Base-by-base conservation (phyloP, 1,140 invertebrate genomes). In the Pseudomyrmex concolor region DNA sequence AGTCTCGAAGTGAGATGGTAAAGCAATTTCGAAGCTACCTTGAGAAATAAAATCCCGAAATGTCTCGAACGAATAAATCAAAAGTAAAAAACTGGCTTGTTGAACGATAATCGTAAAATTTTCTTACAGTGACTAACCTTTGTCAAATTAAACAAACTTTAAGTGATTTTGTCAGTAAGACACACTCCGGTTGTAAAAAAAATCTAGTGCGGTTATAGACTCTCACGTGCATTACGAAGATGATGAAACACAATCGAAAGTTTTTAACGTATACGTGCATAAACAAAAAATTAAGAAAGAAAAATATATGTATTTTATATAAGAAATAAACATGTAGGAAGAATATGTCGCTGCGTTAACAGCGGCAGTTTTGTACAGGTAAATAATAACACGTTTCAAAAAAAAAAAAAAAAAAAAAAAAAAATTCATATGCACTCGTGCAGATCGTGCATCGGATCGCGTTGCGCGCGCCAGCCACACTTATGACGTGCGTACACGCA, bases 401-500 rank as follows among this genome's bases (percentile, higher is more conserved):
- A 34, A 83, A 63, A 66, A 34, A 83, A 63, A 66, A 82, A n/a
- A n/a, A n/a, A 34, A 34, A 34, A 34, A 83, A 63, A 66, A 34
- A 83, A 63, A 66, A 82, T 81, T 76, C 84, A n/a, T 55, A 71
- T 59, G 72, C 81, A 85, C 51, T 19, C 81, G 73, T 77, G 59
- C 66, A 85, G 25, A 19, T 70, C 80, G 57, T 86, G 86, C 87
- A 89, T 91, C 87, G 88, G 83, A 90, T 90, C 86, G 86, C 85
- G 83, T 83, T 91, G 83, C 91, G 89, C 87, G 89, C 90, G 92
- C 90, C 89, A 84, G 91, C 85, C 92, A 92, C 91, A 92, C 92
- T 92, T 93, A 92, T 89, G 91, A 90, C 89, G 90, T 77, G 89
- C 88, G 89, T 84, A 80, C 74, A 84, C 77, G 63, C 72, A 91